A percentile compares a stretch with the other conserved stretches of the same genome.
Conservation (phyloP, 2,888 invertebrate species). For the Cacoxenus indagator region DNA sequence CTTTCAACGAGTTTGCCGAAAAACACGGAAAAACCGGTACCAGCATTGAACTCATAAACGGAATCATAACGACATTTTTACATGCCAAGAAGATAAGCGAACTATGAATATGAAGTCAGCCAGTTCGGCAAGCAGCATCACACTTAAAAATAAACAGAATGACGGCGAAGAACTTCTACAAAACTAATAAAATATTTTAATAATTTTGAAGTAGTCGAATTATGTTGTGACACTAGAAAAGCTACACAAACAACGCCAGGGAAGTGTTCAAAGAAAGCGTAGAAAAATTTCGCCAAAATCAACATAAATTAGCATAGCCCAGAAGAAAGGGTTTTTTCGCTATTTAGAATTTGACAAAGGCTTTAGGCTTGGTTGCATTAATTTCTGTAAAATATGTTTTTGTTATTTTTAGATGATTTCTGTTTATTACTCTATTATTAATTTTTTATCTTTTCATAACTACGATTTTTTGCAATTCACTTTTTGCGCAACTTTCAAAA, state of each 20-base stretch:
- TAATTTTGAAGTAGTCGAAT: conserved; percentile 23
- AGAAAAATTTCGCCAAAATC: not conserved
- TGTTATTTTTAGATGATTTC: not conserved
- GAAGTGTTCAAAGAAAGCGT: not conserved
- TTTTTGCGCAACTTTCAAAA: not conserved
- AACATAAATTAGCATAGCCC: not conserved
- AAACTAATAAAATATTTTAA: conserved; percentile 52
- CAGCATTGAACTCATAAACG: not conserved
- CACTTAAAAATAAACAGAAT: conserved; percentile 50
- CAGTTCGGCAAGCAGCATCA: too few relatives aligned
- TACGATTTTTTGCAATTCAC: not conserved
- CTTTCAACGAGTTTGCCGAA: not conserved
- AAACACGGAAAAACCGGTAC: not conserved
- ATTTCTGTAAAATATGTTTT: not conserved
- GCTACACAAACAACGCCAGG: not conserved
- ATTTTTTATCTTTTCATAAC: not conserved
- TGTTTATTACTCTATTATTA: not conserved
- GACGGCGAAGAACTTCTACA: conserved; percentile 19
- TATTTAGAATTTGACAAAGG: not conserved
- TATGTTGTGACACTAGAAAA: not conserved
- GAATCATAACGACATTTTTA: not conserved
- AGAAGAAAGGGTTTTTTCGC: not conserved
- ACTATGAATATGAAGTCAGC: conserved; percentile 45
- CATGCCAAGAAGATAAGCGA: not conserved
- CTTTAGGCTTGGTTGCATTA: not conserved